These are phyloP conservation scores for Brachypteracias leptosomus DNA, from an alignment of 2,113 vertebrate genomes.

Conservation along the genomic window DNA sequence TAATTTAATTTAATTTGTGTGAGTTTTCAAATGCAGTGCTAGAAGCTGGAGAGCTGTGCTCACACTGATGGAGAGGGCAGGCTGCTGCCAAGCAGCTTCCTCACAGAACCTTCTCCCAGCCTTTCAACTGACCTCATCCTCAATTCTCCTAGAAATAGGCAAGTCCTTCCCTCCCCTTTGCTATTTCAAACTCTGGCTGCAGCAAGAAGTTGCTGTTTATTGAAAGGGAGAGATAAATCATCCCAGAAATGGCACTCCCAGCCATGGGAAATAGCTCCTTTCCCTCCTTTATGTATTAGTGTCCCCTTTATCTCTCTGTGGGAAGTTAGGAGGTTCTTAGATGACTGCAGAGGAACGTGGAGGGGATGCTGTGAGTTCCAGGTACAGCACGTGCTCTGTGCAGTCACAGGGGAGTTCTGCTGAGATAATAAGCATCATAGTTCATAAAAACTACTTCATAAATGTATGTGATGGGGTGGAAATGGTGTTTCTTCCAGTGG, in stretches of 20 bases:
- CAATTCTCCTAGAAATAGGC: accelerated
- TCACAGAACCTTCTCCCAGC: background rate
- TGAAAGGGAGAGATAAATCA: background rate
- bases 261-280: background rate
- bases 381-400: accelerated
- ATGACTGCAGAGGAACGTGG: accelerated
- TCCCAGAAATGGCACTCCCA: background rate
- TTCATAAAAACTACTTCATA: background rate
- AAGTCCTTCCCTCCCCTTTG: background rate
- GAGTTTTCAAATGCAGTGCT: background rate
- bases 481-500: background rate
- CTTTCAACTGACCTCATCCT: background rate
- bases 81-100: background rate
- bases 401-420: background rate
- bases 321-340: background rate
- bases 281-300: background rate
- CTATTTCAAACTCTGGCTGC: background rate
- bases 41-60: background rate
- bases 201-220: background rate
- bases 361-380: accelerated
- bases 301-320: background rate
- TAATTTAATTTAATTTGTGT: background rate
- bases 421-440: background rate
- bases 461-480: background rate
- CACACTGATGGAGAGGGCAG: accelerated